Conservation (phyloP, 2,113 vertebrate species). For the Atractosteus spatula region DNA sequence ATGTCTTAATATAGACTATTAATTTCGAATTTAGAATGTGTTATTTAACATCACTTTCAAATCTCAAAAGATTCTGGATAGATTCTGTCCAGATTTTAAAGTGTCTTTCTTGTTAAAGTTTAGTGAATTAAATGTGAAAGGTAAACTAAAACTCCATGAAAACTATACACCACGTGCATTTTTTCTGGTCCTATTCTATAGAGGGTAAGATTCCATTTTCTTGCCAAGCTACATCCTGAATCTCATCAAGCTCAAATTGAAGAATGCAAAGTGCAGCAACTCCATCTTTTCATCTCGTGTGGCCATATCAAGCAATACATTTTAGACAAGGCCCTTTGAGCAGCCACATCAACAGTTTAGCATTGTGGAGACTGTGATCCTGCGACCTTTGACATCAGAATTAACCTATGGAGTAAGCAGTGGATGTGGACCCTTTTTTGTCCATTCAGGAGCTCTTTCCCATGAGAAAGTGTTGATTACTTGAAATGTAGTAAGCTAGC, state of each 20-base stretch:
- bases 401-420: conserved; percentile 55
- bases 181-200: too few species aligned
- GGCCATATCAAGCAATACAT: conserved; percentile 54
- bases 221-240: conserved; percentile 45
- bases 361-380: conserved; percentile 68
- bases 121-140: too few species aligned
- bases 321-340: conserved; percentile 28
- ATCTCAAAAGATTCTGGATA: too few species aligned
- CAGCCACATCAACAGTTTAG: conserved; percentile 57
- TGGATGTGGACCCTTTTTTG: conserved; percentile 60
- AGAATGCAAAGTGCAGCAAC: conserved; percentile 57
- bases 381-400: conserved; percentile 52
- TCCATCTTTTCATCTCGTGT: conserved; percentile 62
- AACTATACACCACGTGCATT: too few species aligned
- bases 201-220: conserved; percentile 17
- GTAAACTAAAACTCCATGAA: too few species aligned
- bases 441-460: conserved; percentile 64
- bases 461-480: conserved; percentile 73
- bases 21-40: too few species aligned
- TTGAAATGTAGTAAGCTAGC: conserved; percentile 50
- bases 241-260: conserved; percentile 59
- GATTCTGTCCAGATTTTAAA: neutral
- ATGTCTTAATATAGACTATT: too few species aligned
- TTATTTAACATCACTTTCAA: too few species aligned
- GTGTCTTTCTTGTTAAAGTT: too few species aligned